Evolutionary conservation across 2,797 vertebrate species (phyloP).

Genomic region (Acipenser ruthenus): DNA sequence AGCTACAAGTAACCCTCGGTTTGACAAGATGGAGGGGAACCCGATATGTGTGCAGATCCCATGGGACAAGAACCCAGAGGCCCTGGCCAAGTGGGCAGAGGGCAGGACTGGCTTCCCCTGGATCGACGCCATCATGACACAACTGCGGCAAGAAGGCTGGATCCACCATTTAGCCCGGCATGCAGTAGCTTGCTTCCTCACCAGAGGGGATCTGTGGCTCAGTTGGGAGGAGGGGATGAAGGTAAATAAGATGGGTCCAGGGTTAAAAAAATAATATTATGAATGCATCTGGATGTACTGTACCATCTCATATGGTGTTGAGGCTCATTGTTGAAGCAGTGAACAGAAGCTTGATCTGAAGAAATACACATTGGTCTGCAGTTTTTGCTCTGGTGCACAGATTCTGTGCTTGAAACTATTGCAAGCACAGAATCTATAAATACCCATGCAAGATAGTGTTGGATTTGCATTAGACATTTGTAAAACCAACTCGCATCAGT

Average conservation of each 20-base stretch:
- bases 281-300: too few relatives aligned
- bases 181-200: constrained; percentile 87
- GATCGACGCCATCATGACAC: constrained; percentile 95
- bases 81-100: constrained; percentile 91
- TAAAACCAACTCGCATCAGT: too few relatives aligned
- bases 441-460: too few relatives aligned
- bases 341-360: too few relatives aligned
- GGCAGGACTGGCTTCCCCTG: constrained; percentile 87
- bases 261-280: too few relatives aligned
- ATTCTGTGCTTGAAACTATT: too few relatives aligned
- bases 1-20: constrained; percentile 86
- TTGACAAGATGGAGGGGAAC: constrained; percentile 97
- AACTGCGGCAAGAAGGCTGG: constrained; percentile 91
- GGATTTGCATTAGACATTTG: too few relatives aligned
- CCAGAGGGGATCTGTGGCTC: constrained; percentile 91
- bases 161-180: constrained; percentile 89
- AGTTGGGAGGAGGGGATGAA: constrained; percentile 97
- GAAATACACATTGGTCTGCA: too few relatives aligned
- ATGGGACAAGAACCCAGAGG: constrained; percentile 88
- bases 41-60: constrained; percentile 91
- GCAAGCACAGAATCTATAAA: too few relatives aligned
- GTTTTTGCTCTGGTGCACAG: too few relatives aligned
- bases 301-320: too few relatives aligned
- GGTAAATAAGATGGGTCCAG: constrained; percentile 43
- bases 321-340: too few relatives aligned